phyloP scores from a whole-genome alignment of 2,797 vertebrate species.

The Tadarida brasiliensis region DNA sequence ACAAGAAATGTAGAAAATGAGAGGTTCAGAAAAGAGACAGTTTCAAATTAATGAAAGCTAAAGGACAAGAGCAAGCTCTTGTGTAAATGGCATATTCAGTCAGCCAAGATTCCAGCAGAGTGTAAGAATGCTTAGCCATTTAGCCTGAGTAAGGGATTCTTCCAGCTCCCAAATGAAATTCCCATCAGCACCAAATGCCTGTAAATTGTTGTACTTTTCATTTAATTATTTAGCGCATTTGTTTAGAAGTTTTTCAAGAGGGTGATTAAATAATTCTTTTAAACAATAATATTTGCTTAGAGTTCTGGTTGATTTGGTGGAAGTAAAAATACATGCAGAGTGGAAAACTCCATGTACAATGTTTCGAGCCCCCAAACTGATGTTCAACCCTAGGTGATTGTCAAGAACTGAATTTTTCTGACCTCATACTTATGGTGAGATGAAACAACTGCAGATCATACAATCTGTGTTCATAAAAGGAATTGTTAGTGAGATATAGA shows the following conservation, averaged over 20 bases:
- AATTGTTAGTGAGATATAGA: background rate
- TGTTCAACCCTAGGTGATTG: background rate
- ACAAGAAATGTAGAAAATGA: background rate
- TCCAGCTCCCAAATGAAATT: background rate
- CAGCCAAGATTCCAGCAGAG: background rate
- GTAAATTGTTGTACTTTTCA: constrained; percentile 28
- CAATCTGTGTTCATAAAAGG: background rate
- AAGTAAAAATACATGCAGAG: background rate
- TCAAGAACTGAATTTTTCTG: background rate
- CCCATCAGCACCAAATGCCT: background rate
- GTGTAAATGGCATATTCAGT: background rate
- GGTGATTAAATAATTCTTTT: constrained; percentile 50
- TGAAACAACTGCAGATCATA: background rate
- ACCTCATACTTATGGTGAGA: background rate
- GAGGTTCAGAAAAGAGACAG: background rate
- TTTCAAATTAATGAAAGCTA: background rate
- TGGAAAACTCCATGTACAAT: background rate
- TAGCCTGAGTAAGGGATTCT: background rate
- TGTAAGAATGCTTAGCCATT: constrained; percentile 7
- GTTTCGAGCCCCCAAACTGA: background rate
- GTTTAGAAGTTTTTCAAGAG: constrained; percentile 64
- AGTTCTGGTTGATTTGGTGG: constrained; percentile 38
- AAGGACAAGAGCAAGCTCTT: too few relatives aligned
- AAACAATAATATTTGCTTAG: constrained; percentile 51
- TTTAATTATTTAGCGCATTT: constrained; percentile 58